Evolutionary conservation across 2,113 vertebrate genomes (phyloP), one percentile per base, ranked within the genome.

Genomic region (Paracyprichromis sp.): DNA sequence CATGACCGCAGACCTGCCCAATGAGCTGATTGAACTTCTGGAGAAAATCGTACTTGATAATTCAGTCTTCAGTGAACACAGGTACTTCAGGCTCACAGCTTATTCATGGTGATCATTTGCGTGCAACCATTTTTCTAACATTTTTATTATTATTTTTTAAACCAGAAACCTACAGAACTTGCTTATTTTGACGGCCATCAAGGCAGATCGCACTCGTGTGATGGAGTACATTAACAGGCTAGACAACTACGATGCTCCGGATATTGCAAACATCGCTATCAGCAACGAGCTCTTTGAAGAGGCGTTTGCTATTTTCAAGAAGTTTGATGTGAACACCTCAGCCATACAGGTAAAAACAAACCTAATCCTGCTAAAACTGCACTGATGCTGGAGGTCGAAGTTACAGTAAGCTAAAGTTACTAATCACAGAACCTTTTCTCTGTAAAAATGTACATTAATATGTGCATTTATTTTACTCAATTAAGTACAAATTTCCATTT

Each of bases 1-100:
- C 90, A 98, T 98, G 97, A 98, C 97, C 5, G 98, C 98, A 6
- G 97, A 98, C 87, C 95, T 99, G 57, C 98, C 98, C 82, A 98
- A 98, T 13, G 97, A 99, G 88, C 95, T 99, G 69, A 98, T 98
- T 38, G 98, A 98, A 38, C 95, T 99, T 80, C 57, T 98, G 90
- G 98, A 99, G 96, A 99, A 98, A 95, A 98, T 98, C 2, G 97
- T 99, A 9, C 96, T 99, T 76, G 97, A 98, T 84, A 98, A 97
- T 94, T 98, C 97, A 11, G 97, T 98, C 82, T 98, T 99, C 93
- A 98, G 98, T 78, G 97, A 98, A 84, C 98, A 98, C 95, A 97
- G 98, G 98, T 98, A 87, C 87, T 7, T 24, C 47, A 21, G 26
- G 1, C 19, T 53, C 21, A 9, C 47, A 38, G 24, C 14, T 24